Evolutionary conservation across 1,140 invertebrate species (phyloP), one percentile per base, ranked within the genome.

Genomic region (Diploscapter pachys): DNA sequence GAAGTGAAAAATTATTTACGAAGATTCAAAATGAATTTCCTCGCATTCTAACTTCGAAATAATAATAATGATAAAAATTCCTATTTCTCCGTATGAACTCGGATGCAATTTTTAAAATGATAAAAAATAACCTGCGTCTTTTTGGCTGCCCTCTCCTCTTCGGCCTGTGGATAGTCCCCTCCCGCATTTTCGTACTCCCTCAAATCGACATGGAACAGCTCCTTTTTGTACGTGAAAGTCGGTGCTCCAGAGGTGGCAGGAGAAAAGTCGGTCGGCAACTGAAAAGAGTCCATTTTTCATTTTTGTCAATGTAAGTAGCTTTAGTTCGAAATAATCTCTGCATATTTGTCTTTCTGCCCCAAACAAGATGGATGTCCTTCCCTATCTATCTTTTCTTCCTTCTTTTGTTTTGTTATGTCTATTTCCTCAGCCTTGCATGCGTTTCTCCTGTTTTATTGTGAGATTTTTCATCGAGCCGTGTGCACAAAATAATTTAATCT

Each of bases 191-290:
- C 57, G 49, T 67, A 49, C 61, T 4, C 55, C 57, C 73, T 74
- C 51, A 76, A 66, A 72, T 76, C 75, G 50, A 72, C 56, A 71
- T 72, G 56, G 50, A 76, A 76, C 63, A 72, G 69, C 9, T 75
- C 71, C 2, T 69, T 62, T 6, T 54, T 56, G 61, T 76, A 76
- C 11, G 57, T 57, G 56, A 76, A 71, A 31, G 55, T 56, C 8
- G 75, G 75, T 13, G 65, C 75, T 49, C 63, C 66, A 52, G 75
- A 71, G 6, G 69, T 55, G 50, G 63, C 51, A 3, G 75, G 65
- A 9, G 75, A 76, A n/a, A 65, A 76, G 31, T 76, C 75, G 53
- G 75, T 51, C 48, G 75, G 75, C 9, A 76, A 65, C 75, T 76
- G 64, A 59, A 76, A 72, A 4, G 4, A 56, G 9, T 59, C 49